Evolutionary conservation across 2,888 invertebrate genomes (phyloP).

Genomic region (Yponomeuta malinellus): DNA sequence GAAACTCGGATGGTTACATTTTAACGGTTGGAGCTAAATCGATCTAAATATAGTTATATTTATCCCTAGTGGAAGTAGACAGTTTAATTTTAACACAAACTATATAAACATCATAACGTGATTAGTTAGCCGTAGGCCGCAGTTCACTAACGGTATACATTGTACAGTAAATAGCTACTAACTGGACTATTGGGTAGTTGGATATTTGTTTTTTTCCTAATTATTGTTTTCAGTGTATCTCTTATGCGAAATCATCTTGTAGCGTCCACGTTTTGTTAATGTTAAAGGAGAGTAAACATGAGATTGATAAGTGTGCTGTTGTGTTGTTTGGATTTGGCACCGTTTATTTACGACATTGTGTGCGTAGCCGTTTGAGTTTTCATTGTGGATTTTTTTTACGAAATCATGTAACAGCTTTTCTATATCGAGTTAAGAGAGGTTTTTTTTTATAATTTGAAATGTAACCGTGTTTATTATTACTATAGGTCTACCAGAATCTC

Average conservation of each 20-base stretch:
- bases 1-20: constrained; percentile 16
- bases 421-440: neutral
- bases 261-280: constrained; percentile 50
- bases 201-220: constrained; percentile 67
- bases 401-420: constrained; percentile 11
- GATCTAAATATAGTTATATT: constrained; percentile 18
- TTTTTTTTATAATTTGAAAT: neutral
- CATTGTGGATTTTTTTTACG: constrained; percentile 12
- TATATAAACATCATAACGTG: constrained; percentile 39
- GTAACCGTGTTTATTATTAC: constrained; percentile 23
- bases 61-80: constrained; percentile 39
- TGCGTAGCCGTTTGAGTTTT: constrained; percentile 3
- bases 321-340: constrained; percentile 16
- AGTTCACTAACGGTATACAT: constrained; percentile 52
- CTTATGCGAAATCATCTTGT: constrained; percentile 53
- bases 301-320: constrained; percentile 42
- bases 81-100: constrained; percentile 34
- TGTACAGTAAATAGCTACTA: constrained; percentile 66
- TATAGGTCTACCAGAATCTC: no score
- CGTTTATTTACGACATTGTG: neutral
- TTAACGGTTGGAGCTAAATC: neutral
- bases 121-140: constrained; percentile 60
- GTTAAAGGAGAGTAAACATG: constrained; percentile 37
- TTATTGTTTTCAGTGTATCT: constrained; percentile 47
- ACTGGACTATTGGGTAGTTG: constrained; percentile 73